Conservation (phyloP, 2,888 invertebrate species). For the Eupithecia centaureata region DNA sequence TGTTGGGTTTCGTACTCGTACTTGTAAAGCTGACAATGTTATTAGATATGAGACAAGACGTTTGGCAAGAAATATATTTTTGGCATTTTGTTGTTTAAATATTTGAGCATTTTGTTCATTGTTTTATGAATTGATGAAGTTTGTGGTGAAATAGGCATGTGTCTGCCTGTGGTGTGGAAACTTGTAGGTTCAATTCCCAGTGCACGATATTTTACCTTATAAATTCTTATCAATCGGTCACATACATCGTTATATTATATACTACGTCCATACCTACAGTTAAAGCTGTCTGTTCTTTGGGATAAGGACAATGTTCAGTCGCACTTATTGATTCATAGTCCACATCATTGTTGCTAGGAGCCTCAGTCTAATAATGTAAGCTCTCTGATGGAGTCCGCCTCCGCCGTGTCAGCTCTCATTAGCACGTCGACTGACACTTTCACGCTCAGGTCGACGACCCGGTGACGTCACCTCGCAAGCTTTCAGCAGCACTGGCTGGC, state of each 20-base stretch:
- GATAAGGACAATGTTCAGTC: neutral
- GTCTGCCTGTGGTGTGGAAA: neutral
- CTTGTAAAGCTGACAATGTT: no score
- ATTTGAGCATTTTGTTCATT: neutral
- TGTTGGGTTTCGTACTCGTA: neutral
- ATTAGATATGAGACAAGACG: no score
- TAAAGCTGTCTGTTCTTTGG: neutral
- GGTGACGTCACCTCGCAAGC: conserved; percentile 29
- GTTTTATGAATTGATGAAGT: neutral
- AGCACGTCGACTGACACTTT: conserved; percentile 30
- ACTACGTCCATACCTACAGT: no score
- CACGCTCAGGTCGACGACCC: conserved; percentile 24
- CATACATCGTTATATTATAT: no score
- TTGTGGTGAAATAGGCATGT: neutral
- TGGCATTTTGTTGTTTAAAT: no score
- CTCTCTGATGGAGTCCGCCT: conserved; percentile 6
- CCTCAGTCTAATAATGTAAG: conserved; percentile 9
- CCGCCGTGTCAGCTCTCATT: conserved; percentile 17
- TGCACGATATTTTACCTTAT: neutral
- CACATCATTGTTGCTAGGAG: neutral
- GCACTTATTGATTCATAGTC: neutral
- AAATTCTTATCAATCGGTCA: no score
- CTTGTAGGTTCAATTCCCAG: neutral
- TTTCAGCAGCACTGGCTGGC: neutral
- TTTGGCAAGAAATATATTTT: no score